phyloP scores from a whole-genome alignment of 2,113 vertebrate species.

The Galemys pyrenaicus region DNA sequence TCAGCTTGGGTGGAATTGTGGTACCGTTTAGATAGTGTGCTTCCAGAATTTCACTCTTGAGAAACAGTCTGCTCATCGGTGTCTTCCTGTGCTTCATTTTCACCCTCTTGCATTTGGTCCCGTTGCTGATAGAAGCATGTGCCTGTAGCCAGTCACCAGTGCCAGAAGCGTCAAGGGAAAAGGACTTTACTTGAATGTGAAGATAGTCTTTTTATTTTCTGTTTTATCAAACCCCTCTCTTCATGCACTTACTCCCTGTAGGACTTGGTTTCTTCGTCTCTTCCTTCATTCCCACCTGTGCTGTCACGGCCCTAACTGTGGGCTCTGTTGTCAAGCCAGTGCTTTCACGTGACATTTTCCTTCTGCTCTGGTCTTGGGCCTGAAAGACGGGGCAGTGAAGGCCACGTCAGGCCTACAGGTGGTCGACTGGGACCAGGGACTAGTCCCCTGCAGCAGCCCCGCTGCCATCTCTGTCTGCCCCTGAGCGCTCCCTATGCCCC shows the following conservation, averaged over 20 bases:
- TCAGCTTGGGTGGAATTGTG: neutral
- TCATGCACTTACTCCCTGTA: neutral
- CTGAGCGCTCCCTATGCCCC: neutral
- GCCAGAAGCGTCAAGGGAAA: neutral
- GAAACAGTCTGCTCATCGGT: neutral
- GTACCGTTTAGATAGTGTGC: neutral
- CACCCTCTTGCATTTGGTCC: neutral
- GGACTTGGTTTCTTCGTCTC: neutral
- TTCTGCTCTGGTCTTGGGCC: neutral
- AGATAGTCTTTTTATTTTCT: neutral
- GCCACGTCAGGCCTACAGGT: neutral
- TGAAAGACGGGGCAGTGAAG: neutral
- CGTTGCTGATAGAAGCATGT: neutral
- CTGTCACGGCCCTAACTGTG: neutral
- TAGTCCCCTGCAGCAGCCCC: neutral
- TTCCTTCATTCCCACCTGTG: neutral
- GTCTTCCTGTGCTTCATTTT: neutral
- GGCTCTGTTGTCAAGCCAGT: neutral
- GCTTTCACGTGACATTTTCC: neutral
- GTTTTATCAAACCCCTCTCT: slow-evolving; percentile 27
- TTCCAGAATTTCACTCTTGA: slow-evolving; percentile 12
- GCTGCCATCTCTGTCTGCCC: neutral
- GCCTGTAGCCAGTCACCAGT: neutral
- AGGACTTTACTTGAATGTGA: slow-evolving; percentile 11
- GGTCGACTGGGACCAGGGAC: neutral